Conservation (phyloP, 2,888 invertebrate genomes). For the Chaetoderma sp. region DNA sequence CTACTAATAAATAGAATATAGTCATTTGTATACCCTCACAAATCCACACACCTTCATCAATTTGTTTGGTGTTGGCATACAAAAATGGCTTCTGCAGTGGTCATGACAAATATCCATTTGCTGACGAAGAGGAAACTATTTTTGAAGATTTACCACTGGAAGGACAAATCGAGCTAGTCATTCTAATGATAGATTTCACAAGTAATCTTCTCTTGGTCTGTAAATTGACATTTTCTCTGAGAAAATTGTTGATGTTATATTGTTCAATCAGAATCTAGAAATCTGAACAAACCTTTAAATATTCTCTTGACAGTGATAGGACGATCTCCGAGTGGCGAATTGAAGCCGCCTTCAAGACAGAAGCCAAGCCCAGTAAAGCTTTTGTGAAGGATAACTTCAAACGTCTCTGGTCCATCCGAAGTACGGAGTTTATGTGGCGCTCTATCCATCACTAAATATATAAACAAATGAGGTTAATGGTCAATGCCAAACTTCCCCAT, state of each 20-base stretch:
- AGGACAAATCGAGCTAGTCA: not conserved
- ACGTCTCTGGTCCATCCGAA: conserved; percentile 50
- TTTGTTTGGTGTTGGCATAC: no score
- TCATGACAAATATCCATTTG: not conserved
- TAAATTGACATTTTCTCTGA: not conserved
- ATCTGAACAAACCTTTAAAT: conserved; percentile 84
- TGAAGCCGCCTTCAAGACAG: conserved; percentile 92
- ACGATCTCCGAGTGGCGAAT: conserved; percentile 89
- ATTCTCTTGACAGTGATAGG: conserved; percentile 92
- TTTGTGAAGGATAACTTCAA: conserved; percentile 76
- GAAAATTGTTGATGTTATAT: no score
- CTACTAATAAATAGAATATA: not conserved
- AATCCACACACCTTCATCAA: no score
- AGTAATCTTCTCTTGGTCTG: not conserved
- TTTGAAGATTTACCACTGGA: not conserved
- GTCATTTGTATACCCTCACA: no score
- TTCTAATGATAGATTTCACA: no score
- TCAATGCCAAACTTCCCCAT: no score
- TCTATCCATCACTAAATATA: no score
- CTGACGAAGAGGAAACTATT: not conserved
- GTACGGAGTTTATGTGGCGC: no score
- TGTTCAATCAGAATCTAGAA: no score
- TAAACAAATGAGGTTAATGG: no score
- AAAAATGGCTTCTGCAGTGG: no score
- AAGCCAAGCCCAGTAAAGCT: conserved; percentile 89